These are phyloP conservation scores for Tenodera sinensis DNA, from an alignment of 2,888 invertebrate genomes.

Conservation along the genomic window DNA sequence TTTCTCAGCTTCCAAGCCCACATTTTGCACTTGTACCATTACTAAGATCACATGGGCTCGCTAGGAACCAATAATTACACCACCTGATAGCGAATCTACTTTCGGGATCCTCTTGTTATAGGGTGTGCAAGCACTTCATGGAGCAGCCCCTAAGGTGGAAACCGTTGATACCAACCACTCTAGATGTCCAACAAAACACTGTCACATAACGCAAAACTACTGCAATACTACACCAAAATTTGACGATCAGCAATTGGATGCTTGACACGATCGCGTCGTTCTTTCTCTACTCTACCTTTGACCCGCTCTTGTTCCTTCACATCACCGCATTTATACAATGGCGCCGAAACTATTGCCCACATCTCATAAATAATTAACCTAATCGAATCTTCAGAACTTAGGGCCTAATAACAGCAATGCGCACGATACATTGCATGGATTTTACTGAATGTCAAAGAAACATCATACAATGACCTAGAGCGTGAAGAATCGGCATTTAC, in stretches of 20 bases:
- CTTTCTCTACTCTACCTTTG: not conserved
- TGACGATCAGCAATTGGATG: not conserved
- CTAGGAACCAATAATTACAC: not conserved
- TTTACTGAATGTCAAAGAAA: not conserved
- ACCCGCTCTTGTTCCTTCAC: not conserved
- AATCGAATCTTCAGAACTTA: not conserved
- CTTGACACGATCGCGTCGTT: not conserved
- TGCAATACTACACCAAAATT: not conserved
- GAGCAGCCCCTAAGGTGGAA: not conserved
- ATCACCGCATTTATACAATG: not conserved
- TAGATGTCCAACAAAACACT: not conserved
- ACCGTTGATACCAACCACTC: not conserved
- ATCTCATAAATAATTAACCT: not conserved
- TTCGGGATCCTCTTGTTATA: not conserved
- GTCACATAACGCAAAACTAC: not conserved
- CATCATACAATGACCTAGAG: not conserved
- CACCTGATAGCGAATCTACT: not conserved
- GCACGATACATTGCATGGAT: not conserved
- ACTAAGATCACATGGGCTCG: not conserved
- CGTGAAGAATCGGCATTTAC: not conserved
- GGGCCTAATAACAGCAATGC: too few species aligned
- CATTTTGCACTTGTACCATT: not conserved
- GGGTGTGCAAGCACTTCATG: not conserved
- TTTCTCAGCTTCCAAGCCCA: not conserved
- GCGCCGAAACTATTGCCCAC: not conserved